These are phyloP conservation scores for Microhierax caerulescens DNA, from an alignment of 2,797 vertebrate species.

Conservation along the genomic window DNA sequence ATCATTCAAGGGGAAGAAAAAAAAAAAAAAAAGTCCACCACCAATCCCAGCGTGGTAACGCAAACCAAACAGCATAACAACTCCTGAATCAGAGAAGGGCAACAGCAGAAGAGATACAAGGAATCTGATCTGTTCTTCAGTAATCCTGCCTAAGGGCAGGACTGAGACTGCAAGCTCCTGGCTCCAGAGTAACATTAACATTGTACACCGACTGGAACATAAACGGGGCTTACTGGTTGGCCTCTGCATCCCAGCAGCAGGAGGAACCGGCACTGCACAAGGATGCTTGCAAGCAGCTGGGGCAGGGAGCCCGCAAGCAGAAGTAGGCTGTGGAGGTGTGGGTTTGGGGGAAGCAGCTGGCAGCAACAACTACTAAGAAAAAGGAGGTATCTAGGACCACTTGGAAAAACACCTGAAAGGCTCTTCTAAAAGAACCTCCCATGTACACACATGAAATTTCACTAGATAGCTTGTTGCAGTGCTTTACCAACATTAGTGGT, in stretches of 20 bases:
- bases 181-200: not conserved
- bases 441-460: not conserved
- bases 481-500: not conserved
- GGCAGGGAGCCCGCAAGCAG: not conserved
- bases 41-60: not conserved
- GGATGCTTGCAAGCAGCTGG: not conserved
- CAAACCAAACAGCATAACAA: not conserved
- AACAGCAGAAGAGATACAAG: not conserved
- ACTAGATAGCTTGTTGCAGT: not conserved
- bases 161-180: not conserved
- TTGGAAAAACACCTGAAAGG: not conserved
- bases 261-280: rapidly evolving
- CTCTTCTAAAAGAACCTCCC: not conserved
- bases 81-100: not conserved
- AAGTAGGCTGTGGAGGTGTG: not conserved
- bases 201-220: not conserved
- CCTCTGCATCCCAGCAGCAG: not conserved
- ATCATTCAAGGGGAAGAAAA: not conserved
- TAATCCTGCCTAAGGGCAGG: not conserved
- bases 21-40: not conserved
- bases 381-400: not conserved
- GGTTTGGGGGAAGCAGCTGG: rapidly evolving
- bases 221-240: not conserved
- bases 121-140: not conserved
- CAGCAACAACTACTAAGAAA: not conserved